Percentiles rank a stretch among this genome's conserved stretches.
Conservation (phyloP, 1,140 invertebrate species). For the Forficula auricularia region DNA sequence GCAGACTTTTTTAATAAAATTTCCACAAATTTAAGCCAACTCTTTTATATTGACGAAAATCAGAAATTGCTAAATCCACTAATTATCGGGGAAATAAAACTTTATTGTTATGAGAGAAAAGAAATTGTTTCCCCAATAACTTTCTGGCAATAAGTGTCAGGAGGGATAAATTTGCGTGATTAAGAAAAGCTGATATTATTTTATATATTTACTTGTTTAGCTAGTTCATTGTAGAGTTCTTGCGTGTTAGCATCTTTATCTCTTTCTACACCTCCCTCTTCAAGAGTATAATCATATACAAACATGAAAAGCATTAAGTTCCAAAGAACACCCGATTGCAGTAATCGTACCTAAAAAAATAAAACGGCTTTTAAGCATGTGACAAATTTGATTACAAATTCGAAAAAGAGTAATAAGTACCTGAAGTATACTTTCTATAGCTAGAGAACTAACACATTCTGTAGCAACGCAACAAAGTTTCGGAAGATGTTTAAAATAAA, state of each 20-base stretch:
- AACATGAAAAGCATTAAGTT: constrained; percentile 82
- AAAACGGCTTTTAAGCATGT: too few species aligned
- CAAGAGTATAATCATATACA: constrained; percentile 92
- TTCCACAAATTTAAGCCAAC: too few species aligned
- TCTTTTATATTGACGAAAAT: too few species aligned
- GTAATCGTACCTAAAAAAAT: constrained; percentile 71
- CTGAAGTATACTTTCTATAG: constrained; percentile 69
- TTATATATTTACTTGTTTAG: background rate
- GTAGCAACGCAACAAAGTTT: constrained; percentile 64
- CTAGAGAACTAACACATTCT: constrained; percentile 67
- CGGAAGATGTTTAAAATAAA: constrained; percentile 76
- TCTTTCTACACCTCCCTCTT: constrained; percentile 85
- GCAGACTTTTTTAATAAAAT: too few species aligned
- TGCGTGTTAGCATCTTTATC: constrained; percentile 69
- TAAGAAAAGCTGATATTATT: too few species aligned
- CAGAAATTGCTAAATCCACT: too few species aligned
- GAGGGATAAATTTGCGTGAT: too few species aligned
- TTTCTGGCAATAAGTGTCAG: too few species aligned
- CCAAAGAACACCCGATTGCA: constrained; percentile 86
- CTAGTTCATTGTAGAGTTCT: constrained; percentile 18
- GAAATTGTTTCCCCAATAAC: too few species aligned
- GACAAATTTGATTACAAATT: too few species aligned
- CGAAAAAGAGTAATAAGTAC: constrained; percentile 31
- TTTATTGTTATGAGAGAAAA: too few species aligned
- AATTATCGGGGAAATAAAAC: background rate